phyloP scores from a whole-genome alignment of 2,113 vertebrate species.

The Etheostoma cragini region DNA sequence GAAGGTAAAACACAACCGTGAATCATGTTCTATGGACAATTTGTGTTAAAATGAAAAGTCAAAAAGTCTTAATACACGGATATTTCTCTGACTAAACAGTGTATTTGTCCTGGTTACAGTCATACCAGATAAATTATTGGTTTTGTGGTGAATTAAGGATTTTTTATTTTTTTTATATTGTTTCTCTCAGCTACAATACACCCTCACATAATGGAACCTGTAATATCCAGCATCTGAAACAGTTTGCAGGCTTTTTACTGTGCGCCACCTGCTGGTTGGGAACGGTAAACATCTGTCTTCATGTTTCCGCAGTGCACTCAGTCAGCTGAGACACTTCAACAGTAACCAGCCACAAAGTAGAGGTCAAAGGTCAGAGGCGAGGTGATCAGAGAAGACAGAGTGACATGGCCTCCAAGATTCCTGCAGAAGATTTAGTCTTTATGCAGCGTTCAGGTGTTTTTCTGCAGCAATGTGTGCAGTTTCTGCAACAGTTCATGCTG shows the following conservation, averaged over 20 bases:
- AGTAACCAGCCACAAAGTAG: slow-evolving; percentile 14
- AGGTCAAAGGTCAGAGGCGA: slow-evolving; percentile 41
- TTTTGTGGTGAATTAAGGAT: background rate
- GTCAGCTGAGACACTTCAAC: slow-evolving; percentile 25
- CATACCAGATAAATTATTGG: background rate
- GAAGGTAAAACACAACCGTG: no score
- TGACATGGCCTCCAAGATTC: background rate
- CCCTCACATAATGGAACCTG: background rate
- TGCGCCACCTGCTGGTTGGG: slow-evolving; percentile 58
- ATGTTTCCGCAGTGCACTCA: background rate
- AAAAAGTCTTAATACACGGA: no score
- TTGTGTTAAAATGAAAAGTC: no score
- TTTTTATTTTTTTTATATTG: background rate
- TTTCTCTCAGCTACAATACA: background rate
- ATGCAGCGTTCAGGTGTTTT: no score
- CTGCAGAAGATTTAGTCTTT: no score
- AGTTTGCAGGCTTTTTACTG: background rate
- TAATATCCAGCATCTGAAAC: no score
- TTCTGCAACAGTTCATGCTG: no score
- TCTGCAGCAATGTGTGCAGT: no score
- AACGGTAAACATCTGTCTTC: background rate
- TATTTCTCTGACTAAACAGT: no score
- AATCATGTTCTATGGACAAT: no score
- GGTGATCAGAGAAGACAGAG: background rate
- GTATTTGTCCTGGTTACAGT: background rate